Base-by-base conservation (phyloP, 1,140 invertebrate genomes). In the Drosophila pachea region DNA sequence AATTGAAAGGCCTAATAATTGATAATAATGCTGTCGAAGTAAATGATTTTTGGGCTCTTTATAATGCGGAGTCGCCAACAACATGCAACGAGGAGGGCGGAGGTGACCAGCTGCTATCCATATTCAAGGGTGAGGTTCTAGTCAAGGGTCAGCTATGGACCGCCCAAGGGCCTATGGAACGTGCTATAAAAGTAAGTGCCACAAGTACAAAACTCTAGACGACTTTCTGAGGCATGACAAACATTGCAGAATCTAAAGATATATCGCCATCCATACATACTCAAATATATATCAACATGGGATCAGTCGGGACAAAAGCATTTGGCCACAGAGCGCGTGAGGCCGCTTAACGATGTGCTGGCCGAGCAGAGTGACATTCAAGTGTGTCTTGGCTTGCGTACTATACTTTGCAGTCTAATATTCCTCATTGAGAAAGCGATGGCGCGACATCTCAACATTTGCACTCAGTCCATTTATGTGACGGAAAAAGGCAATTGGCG, bases 371-470 rank as follows among this genome's bases (percentile, higher is more conserved):
- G 92, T 63, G 92, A 93, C 9, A 89, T 95, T 47, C 94, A 96
- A 90, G 93, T 95, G 71, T 96, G 94, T 79, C 92, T 95, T 54
- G 95, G 95, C 1, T 89, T 96, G 6, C 93, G 95, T 73, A 94
- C 93, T 58, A 92, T 96, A 68, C 83, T 95, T 9, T 92, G 93
- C 86, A 94, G 94, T 5, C 88, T 96, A n/a, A 92, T 94, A 73
- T 96, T 96, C 88, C 89, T 96, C 12, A 94, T 96, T 81, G 92
- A 94, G 64, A 94, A 93, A 86, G 95, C 94, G 45, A 78, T 89
- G n/a, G 91, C 92, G 38, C 93, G 94, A 16, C 96, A 97, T 86
- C 95, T 96, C 58, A 97, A 97, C 90, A 90, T 97, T 14, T 93
- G 94, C 79, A 91, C 92, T 61, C 92, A 93, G 72, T 93, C 95